These are phyloP conservation scores for Lepidurus packardi DNA, from an alignment of 1,140 invertebrate species.

Conservation along the genomic window DNA sequence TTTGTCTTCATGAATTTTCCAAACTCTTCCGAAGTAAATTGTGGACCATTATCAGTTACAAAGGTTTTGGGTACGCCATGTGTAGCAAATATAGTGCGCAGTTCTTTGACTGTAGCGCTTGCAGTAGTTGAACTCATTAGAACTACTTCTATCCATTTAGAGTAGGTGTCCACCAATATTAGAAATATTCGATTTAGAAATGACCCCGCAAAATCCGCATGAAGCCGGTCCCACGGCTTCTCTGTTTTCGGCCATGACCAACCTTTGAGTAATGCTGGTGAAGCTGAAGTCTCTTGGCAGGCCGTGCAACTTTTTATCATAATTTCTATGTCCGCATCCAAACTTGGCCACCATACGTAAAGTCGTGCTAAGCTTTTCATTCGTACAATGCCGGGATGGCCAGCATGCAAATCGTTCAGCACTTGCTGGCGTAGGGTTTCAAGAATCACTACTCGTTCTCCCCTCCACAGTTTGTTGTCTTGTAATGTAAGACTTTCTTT, in stretches of 20 bases:
- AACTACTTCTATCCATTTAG: constrained; percentile 45
- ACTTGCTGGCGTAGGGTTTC: constrained; percentile 38
- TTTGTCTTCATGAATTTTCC: constrained; percentile 43
- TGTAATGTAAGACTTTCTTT: constrained; percentile 21
- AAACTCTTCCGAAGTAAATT: constrained; percentile 46
- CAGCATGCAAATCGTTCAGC: constrained; percentile 46
- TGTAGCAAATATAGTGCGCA: constrained; percentile 43
- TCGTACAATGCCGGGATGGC: constrained; percentile 49
- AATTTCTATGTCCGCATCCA: constrained; percentile 48
- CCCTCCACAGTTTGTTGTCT: constrained; percentile 16
- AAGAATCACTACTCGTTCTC: constrained; percentile 27
- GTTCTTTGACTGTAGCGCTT: constrained; percentile 37
- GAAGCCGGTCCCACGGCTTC: constrained; percentile 47
- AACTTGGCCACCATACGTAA: constrained; percentile 51
- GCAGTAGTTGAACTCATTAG: constrained; percentile 36
- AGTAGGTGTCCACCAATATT: constrained; percentile 45
- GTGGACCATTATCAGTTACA: constrained; percentile 44
- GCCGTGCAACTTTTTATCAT: constrained; percentile 35
- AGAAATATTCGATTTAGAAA: constrained; percentile 44
- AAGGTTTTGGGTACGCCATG: no score
- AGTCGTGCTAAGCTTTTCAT: constrained; percentile 52
- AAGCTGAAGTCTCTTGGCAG: constrained; percentile 41
- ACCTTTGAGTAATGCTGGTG: constrained; percentile 37
- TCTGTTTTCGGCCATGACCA: constrained; percentile 42
- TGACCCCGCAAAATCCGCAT: constrained; percentile 50